A percentile compares a stretch with the other conserved stretches of the same genome.
phyloP scores from a whole-genome alignment of 2,888 invertebrate species.

The Lasioglossum lativentre region DNA sequence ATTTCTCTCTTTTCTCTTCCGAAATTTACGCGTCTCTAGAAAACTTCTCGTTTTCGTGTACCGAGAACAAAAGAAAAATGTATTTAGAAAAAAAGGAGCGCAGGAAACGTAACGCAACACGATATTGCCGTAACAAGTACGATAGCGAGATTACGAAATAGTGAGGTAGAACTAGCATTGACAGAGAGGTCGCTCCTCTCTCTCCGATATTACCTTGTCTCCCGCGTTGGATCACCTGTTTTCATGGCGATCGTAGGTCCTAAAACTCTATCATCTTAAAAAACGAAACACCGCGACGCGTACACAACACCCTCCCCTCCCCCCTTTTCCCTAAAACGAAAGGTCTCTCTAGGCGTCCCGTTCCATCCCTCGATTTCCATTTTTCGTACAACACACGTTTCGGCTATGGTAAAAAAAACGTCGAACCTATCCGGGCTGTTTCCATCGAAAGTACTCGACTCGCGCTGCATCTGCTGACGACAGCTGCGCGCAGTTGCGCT shows the following conservation, averaged over 20 bases:
- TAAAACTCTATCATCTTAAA: conserved; percentile 14
- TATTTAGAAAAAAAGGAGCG: background rate
- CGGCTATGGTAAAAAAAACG: background rate
- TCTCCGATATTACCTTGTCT: conserved; percentile 82
- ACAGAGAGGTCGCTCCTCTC: conserved; percentile 83
- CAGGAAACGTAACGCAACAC: background rate
- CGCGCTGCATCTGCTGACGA: conserved; percentile 16
- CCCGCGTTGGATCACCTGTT: conserved; percentile 81
- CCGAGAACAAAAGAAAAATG: background rate
- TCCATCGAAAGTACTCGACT: background rate
- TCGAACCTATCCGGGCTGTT: background rate
- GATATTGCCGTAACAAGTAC: background rate
- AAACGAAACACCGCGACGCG: background rate
- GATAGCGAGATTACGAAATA: background rate
- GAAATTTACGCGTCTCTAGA: background rate
- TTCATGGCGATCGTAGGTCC: conserved; percentile 68
- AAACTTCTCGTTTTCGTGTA: background rate
- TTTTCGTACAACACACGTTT: background rate
- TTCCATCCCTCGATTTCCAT: background rate
- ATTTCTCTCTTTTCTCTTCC: background rate
- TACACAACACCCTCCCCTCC: background rate
- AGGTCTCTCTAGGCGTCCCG: conserved; percentile 37
- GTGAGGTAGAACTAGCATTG: conserved; percentile 78
- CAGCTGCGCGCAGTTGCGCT: conserved; percentile 20
- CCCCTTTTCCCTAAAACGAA: background rate